Evolutionary conservation across 2,888 invertebrate genomes (phyloP).

Genomic region (Eustalomyia histrio): DNA sequence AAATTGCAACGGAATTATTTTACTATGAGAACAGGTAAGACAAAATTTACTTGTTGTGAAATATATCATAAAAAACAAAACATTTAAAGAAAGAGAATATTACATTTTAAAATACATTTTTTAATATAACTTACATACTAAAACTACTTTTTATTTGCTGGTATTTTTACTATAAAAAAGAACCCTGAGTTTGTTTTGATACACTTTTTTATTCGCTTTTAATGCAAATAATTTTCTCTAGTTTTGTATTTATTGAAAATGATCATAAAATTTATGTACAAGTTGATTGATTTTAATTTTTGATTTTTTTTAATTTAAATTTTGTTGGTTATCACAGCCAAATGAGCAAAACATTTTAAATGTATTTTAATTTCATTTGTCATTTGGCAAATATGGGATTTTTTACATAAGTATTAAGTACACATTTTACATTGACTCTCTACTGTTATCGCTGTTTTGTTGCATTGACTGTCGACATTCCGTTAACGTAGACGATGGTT

Average conservation of each 20-base stretch:
- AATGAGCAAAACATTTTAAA: slow-evolving; percentile 70
- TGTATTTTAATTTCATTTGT: slow-evolving; percentile 47
- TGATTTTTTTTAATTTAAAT: slow-evolving; percentile 32
- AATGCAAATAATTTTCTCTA: slow-evolving; percentile 15
- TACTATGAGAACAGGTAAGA: slow-evolving; percentile 25
- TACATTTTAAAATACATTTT: not conserved
- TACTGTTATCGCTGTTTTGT: slow-evolving; percentile 86
- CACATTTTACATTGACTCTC: slow-evolving; percentile 82
- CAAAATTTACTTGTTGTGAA: slow-evolving; percentile 5
- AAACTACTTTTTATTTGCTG: slow-evolving; percentile 9
- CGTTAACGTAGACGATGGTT: slow-evolving; percentile 42
- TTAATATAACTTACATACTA: slow-evolving; percentile 3
- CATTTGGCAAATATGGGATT: slow-evolving; percentile 65
- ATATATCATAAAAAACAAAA: not conserved
- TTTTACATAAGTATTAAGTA: not conserved
- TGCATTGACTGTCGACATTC: slow-evolving; percentile 69
- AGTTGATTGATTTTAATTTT: slow-evolving; percentile 47
- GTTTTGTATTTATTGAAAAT: slow-evolving; percentile 36
- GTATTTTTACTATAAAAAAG: slow-evolving; percentile 24
- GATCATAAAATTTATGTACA: slow-evolving; percentile 46
- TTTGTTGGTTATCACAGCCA: slow-evolving; percentile 75
- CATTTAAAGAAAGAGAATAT: too few relatives aligned
- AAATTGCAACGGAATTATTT: slow-evolving; percentile 30
- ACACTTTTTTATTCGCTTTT: slow-evolving; percentile 26
- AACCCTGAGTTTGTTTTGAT: slow-evolving; percentile 61